Percentiles rank a stretch among this genome's conserved stretches.
These are phyloP conservation scores for Acanthococcus lagerstroemiae DNA, from an alignment of 2,888 invertebrate species.

Conservation along the genomic window DNA sequence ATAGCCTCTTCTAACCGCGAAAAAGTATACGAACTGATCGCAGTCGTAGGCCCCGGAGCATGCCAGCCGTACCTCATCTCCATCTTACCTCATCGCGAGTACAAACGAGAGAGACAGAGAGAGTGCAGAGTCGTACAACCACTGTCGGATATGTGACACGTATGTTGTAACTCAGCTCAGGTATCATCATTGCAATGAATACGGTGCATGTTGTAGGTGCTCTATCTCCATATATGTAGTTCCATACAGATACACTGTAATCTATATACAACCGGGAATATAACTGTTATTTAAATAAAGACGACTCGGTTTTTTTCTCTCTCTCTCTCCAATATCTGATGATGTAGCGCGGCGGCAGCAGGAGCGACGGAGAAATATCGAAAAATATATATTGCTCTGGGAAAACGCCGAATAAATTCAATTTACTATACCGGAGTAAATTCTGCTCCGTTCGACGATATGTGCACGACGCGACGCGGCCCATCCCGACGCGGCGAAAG, in stretches of 20 bases:
- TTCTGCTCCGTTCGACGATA: conserved; percentile 9
- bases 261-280: conserved; percentile 26
- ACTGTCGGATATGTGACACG: conserved; percentile 19
- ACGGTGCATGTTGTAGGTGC: not conserved
- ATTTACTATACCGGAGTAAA: conserved; percentile 23
- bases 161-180: conserved; percentile 9
- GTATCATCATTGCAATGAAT: not conserved
- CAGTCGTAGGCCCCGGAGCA: not conserved
- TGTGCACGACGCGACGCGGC: conserved; percentile 9
- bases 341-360: conserved; percentile 5
- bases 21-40: not conserved
- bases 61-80: not conserved
- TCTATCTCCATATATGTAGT: not conserved
- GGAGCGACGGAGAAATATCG: conserved; percentile 13
- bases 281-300: conserved; percentile 27
- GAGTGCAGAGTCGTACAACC: conserved; percentile 13
- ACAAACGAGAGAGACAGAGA: not conserved
- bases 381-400: conserved; percentile 24
- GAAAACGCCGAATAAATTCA: conserved; percentile 26
- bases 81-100: not conserved
- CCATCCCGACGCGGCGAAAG: not conserved
- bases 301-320: conserved; percentile 9
- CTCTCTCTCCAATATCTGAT: conserved; percentile 15
- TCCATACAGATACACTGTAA: conserved; percentile 3
- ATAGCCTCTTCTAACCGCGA: not conserved